Conservation (phyloP, 2,113 vertebrate species). For the Siniperca chuatsi region DNA sequence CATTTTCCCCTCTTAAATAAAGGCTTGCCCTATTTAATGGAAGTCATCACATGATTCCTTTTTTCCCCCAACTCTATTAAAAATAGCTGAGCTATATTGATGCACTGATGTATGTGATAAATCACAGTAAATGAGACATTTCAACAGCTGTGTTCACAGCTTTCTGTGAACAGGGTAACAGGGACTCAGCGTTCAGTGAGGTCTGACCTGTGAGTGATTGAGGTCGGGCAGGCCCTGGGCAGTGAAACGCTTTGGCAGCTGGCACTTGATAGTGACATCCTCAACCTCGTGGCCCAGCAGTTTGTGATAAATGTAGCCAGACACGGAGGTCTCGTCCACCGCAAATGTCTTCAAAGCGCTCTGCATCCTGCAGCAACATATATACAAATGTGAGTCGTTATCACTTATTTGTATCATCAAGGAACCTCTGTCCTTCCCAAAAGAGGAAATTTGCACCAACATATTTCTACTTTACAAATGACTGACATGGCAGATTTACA, state of each 20-base stretch:
- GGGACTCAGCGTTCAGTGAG: neutral
- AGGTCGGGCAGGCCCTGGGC: constrained; percentile 98
- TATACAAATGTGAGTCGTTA: neutral
- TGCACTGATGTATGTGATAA: neutral
- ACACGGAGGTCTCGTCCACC: constrained; percentile 97
- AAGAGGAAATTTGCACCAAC: no score
- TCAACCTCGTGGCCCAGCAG: constrained; percentile 97
- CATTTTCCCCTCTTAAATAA: neutral
- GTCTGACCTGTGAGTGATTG: constrained; percentile 96
- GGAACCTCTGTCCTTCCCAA: neutral
- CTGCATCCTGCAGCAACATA: constrained; percentile 89
- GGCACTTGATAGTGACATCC: constrained; percentile 99
- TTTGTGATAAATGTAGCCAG: constrained; percentile 99
- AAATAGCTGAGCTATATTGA: neutral
- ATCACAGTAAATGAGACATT: neutral
- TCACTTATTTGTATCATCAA: neutral
- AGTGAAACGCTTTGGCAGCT: constrained; percentile 98
- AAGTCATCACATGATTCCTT: neutral
- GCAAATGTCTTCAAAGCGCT: constrained; percentile 97
- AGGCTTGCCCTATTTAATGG: neutral
- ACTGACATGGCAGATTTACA: neutral
- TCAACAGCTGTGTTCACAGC: neutral
- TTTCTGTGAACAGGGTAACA: neutral
- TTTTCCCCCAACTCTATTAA: neutral
- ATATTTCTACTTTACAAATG: neutral